Evolutionary conservation across 2,888 invertebrate genomes (phyloP).

Genomic region (Pristionchus maxplancki): DNA sequence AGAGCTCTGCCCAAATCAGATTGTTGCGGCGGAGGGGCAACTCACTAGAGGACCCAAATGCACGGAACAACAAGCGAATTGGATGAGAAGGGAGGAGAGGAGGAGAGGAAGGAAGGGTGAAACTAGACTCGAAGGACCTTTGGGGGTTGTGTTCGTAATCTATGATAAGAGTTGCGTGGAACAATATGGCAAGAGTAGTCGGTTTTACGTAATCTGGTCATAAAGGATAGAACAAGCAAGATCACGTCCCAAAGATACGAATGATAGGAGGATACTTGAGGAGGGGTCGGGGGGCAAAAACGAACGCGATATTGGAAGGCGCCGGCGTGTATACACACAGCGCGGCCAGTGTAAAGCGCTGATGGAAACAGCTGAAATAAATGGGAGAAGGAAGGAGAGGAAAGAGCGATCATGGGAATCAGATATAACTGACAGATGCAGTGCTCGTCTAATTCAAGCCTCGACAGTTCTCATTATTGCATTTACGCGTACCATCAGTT

Average conservation of each 20-base stretch:
- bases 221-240: too few relatives aligned
- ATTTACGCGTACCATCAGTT: too few relatives aligned
- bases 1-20: conserved; percentile 15
- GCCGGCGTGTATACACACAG: background rate
- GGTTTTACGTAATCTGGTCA: too few relatives aligned
- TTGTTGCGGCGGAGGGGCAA: conserved; percentile 10
- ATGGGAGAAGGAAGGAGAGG: background rate
- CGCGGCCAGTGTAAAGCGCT: conserved; percentile 32
- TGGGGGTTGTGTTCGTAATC: background rate
- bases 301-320: conserved; percentile 23
- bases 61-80: background rate
- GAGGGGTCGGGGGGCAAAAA: background rate
- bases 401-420: background rate
- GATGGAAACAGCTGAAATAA: conserved; percentile 40
- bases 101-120: background rate
- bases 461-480: background rate
- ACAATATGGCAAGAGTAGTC: too few relatives aligned
- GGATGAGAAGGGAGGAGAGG: background rate
- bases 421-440: background rate
- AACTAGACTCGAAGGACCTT: background rate
- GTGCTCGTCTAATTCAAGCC: background rate
- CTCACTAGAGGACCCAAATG: conserved; percentile 15
- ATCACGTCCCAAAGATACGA: too few relatives aligned
- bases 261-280: background rate
- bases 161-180: too few relatives aligned